Evolutionary conservation across 2,888 invertebrate species (phyloP).

Genomic region (Ceraclea dissimilis): DNA sequence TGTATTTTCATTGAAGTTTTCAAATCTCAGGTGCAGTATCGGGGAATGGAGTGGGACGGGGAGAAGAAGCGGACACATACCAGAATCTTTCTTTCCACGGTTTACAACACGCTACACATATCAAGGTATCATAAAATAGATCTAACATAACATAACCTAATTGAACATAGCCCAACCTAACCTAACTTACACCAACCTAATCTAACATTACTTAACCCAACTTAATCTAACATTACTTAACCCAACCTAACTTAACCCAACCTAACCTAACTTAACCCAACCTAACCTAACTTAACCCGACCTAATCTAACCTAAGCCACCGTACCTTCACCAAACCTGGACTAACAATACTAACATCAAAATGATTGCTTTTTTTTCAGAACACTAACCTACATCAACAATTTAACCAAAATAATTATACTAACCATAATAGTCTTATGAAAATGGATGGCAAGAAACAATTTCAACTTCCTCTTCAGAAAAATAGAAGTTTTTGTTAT

Average conservation of each 20-base stretch:
- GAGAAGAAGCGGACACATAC: conserved; percentile 68
- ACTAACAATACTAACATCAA: conserved; percentile 11
- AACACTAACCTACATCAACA: conserved; percentile 50
- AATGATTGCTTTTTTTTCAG: conserved; percentile 38
- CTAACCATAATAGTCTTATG: conserved; percentile 39
- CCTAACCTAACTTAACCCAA: conserved; percentile 10
- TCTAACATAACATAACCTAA: conserved; percentile 16
- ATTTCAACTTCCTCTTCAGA: conserved; percentile 56
- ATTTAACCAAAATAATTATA: conserved; percentile 44
- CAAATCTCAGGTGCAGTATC: conserved; percentile 28
- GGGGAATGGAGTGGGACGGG: conserved; percentile 13
- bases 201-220: neutral
- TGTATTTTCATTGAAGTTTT: too few relatives aligned
- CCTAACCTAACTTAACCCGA: conserved; percentile 6
- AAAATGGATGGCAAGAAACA: conserved; percentile 45
- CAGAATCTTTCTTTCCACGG: conserved; percentile 81
- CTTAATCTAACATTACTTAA: conserved; percentile 17
- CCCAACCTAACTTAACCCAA: neutral
- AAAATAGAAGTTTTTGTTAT: conserved; percentile 59
- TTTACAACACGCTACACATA: conserved; percentile 64
- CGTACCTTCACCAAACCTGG: too few relatives aligned
- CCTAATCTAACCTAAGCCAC: neutral
- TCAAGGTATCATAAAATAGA: conserved; percentile 14
- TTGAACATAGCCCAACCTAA: neutral
- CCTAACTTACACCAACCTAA: neutral